Evolutionary conservation across 2,113 vertebrate species (phyloP).

Genomic region (Bos indicus): DNA sequence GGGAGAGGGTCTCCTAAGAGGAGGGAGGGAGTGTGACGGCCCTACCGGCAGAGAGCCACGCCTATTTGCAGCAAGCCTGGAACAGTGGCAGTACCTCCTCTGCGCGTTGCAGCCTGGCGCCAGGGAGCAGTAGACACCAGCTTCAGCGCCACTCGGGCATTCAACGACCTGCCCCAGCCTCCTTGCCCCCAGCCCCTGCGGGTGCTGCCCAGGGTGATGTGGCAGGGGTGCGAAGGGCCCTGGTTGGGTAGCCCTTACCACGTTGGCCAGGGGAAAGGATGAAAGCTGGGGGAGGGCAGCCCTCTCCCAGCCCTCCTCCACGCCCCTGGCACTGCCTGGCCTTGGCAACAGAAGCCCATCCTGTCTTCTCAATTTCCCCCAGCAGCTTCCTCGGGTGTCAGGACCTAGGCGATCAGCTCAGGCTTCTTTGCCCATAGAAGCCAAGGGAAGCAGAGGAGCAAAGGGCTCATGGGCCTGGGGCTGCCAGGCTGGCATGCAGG

Average conservation of each 20-base stretch:
- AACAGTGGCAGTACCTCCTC: not conserved
- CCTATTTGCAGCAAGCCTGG: slow-evolving; percentile 55
- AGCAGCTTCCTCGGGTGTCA: slow-evolving; percentile 15
- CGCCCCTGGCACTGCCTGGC: not conserved
- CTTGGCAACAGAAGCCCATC: slow-evolving; percentile 25
- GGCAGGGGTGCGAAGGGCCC: not conserved
- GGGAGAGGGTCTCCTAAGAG: not conserved
- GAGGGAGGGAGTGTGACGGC: not conserved
- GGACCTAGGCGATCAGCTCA: not conserved
- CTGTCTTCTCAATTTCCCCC: not conserved
- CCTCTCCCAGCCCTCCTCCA: not conserved
- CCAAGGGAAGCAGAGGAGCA: not conserved
- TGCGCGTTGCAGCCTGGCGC: not conserved
- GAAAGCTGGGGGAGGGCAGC: not conserved
- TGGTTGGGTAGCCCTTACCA: not conserved
- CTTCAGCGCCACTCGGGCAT: not conserved
- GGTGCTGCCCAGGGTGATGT: too few species aligned
- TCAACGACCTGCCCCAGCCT: not conserved
- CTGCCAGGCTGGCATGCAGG: not conserved
- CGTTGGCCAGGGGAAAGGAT: not conserved
- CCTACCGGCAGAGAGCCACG: slow-evolving; percentile 17
- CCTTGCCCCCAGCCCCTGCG: not conserved
- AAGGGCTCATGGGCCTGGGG: fast-evolving
- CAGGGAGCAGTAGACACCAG: not conserved
- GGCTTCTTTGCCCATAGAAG: not conserved